Percentiles rank a stretch among this genome's conserved stretches.
These are phyloP conservation scores for Cataglyphis altisquamis DNA, from an alignment of 2,888 invertebrate species.

Conservation along the genomic window DNA sequence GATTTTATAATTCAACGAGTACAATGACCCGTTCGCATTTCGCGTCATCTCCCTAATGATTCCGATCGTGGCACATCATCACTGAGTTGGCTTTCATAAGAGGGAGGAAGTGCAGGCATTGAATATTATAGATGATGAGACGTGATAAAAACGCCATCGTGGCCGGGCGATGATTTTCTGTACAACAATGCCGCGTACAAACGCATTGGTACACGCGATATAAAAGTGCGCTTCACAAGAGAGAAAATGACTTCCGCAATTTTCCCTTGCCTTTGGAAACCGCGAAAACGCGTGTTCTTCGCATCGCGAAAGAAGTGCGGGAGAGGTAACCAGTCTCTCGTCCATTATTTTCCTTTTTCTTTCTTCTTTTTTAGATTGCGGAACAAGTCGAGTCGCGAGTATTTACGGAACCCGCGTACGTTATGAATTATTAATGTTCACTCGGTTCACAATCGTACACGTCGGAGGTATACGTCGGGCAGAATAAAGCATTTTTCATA, in stretches of 20 bases:
- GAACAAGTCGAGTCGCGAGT: conserved; percentile 33
- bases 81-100: conserved; percentile 2
- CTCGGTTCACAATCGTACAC: conserved; percentile 49
- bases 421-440: conserved; percentile 74
- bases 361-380: conserved; percentile 64
- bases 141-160: conserved; percentile 50
- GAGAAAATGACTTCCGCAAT: conserved; percentile 53
- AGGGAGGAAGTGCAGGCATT: conserved; percentile 38
- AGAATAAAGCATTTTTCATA: conserved; percentile 63
- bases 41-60: conserved; percentile 31
- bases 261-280: conserved; percentile 55
- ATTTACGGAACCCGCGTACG: conserved; percentile 66
- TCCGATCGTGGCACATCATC: conserved; percentile 26
- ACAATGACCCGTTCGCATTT: neutral
- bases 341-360: neutral
- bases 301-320: conserved; percentile 4
- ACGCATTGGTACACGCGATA: neutral
- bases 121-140: conserved; percentile 62
- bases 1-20: neutral
- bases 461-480: conserved; percentile 19
- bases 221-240: neutral
- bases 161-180: neutral
- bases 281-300: conserved; percentile 63
- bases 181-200: neutral
- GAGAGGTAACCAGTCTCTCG: neutral